phyloP scores from a whole-genome alignment of 2,797 vertebrate species.

The Protosalanx chinensis region DNA sequence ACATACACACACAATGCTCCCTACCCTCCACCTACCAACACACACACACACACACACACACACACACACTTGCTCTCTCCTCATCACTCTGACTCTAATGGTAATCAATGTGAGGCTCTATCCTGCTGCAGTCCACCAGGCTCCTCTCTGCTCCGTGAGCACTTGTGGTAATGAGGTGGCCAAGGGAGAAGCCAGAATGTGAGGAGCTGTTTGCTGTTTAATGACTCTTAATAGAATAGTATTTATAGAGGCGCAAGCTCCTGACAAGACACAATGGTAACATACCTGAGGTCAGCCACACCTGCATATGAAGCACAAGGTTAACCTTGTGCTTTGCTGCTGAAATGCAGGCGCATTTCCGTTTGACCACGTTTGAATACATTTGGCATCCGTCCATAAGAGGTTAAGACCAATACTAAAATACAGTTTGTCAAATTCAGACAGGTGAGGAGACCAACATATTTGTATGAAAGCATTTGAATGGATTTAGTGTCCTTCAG shows the following conservation, averaged over 20 bases:
- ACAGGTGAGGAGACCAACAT: no score
- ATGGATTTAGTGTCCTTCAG: no score
- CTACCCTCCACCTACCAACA: background rate
- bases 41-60: constrained; percentile 8
- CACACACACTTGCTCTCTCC: constrained; percentile 20
- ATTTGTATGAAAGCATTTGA: no score
- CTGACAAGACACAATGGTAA: constrained; percentile 18
- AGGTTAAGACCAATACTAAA: no score
- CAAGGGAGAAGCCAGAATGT: background rate
- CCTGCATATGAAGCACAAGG: background rate
- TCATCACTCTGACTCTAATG: background rate
- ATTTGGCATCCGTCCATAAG: no score
- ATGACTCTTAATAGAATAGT: constrained; percentile 9
- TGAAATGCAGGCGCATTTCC: no score
- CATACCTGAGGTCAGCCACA: background rate
- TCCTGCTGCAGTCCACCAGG: background rate
- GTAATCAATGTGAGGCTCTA: background rate
- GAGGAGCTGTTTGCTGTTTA: background rate
- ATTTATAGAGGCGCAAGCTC: background rate
- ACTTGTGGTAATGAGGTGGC: background rate
- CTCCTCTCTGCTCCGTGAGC: background rate
- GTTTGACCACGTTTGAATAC: no score
- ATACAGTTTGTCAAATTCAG: no score
- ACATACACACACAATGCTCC: background rate
- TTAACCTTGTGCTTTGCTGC: no score